These are phyloP conservation scores for Rhinichthys klamathensis DNA, from an alignment of 2,113 vertebrate species.

Conservation along the genomic window DNA sequence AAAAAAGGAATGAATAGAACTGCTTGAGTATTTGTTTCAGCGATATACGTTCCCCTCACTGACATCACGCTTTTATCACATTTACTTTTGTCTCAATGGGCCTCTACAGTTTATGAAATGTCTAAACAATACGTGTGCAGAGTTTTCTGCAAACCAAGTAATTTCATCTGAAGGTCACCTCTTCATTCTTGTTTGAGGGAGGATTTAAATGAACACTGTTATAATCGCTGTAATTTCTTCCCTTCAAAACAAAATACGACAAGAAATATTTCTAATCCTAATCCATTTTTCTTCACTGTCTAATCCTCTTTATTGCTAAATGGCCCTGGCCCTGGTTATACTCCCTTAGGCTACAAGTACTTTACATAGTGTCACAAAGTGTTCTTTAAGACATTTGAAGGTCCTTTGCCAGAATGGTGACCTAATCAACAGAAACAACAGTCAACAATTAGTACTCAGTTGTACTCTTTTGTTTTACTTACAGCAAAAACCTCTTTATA, in stretches of 20 bases:
- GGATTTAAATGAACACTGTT: constrained; percentile 50
- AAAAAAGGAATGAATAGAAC: constrained; percentile 30
- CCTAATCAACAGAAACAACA: background rate
- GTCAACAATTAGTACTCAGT: background rate
- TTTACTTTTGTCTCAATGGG: constrained; percentile 19
- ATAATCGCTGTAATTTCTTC: constrained; percentile 43
- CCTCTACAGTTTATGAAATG: background rate
- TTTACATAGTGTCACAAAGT: constrained; percentile 42
- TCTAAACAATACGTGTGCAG: constrained; percentile 4
- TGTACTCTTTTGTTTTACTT: background rate
- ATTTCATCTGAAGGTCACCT: constrained; percentile 50
- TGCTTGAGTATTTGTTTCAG: background rate
- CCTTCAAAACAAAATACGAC: constrained; percentile 44
- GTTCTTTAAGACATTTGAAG: constrained; percentile 37
- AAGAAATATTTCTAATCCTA: constrained; percentile 43
- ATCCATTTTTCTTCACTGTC: constrained; percentile 46
- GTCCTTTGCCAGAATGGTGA: background rate
- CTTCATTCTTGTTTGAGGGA: background rate
- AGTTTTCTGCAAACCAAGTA: constrained; percentile 23
- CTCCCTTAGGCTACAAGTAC: constrained; percentile 38
- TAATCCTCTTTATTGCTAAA: constrained; percentile 49
- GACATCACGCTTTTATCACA: constrained; percentile 22
- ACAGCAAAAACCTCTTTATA: background rate
- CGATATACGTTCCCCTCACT: background rate
- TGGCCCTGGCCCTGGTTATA: constrained; percentile 24